Evolutionary conservation across 2,797 vertebrate species (phyloP), one percentile per base, ranked within the genome.

Genomic region (Amazonetta brasiliensis): DNA sequence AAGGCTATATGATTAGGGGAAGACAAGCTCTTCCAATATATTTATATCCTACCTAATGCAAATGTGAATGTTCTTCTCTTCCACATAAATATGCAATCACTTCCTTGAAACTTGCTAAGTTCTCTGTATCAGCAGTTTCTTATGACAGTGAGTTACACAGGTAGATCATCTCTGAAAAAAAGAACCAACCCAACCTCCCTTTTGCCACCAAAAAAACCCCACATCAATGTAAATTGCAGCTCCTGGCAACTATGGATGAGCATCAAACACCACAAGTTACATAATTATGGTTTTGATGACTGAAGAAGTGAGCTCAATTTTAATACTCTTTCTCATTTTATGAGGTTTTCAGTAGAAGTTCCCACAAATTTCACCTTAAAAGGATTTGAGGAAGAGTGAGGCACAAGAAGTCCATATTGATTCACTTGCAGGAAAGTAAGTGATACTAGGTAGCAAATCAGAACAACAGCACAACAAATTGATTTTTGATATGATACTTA

Each of bases 71-170:
- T 63, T 94, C 37, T 91, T 78, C 60, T 80, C 30, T 71, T 84
- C 81, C 84, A 72, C 46, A 95, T 96, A 95, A 94, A 96, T 94
- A 95, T 94, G 86, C 92, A 93, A 72, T 80, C 44, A 23, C 60
- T 90, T 92, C 64, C 84, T 77, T 77, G 63, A 87, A 94, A 92
- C 83, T 90, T 90, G 80, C 55, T 82, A 80, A 85, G 60, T 44
- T 86, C 73, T 55, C 84, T 94, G 82, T 79, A 89, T 97, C 95
- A 97, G 96, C 96, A 94, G 25, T 94, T 95, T 94, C 64, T 89
- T 48, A n/a, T 56, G 37, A 54, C 69, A 55, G 50, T 72, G 73
- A 92, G 84, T 92, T 89, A 64, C 68, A 80, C 75, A 87, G 85
- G 68, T 93, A 71, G 39, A 30, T 87, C 10, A 13, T 63, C 31